Conservation (phyloP, 2,113 vertebrate species). For the Cercocebus atys region DNA sequence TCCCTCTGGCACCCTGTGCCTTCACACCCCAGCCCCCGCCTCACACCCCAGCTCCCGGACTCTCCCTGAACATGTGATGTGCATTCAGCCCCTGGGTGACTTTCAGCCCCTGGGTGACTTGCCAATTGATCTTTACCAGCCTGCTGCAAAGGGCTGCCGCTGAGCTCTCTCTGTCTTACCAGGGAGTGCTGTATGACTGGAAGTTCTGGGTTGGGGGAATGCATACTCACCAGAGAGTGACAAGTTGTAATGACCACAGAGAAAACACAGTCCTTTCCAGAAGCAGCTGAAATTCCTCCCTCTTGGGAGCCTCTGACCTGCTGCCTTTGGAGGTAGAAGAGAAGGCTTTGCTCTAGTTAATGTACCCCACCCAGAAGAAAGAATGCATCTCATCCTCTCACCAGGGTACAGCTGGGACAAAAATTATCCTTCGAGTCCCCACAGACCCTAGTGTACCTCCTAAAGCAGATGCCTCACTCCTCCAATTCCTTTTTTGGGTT, state of each 20-base stretch:
- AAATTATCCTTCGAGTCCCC: neutral
- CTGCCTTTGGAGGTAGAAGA: neutral
- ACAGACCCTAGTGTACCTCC: neutral
- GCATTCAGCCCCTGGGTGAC: constrained; percentile 19
- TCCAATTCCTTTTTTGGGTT: neutral
- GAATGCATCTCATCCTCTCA: neutral
- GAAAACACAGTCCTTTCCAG: neutral
- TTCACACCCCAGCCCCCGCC: neutral
- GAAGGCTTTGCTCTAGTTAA: neutral
- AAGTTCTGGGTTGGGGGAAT: neutral
- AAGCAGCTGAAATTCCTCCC: neutral
- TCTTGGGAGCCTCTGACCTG: neutral
- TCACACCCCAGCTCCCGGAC: neutral
- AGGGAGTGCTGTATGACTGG: neutral
- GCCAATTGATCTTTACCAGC: constrained; percentile 23
- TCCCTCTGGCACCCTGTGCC: neutral
- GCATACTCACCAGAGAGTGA: constrained; percentile 19
- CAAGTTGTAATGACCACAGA: constrained; percentile 14
- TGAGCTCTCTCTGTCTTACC: neutral
- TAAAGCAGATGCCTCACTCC: neutral
- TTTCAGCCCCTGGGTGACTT: constrained; percentile 45
- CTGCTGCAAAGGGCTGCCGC: neutral
- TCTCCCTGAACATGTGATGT: neutral
- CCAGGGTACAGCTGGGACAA: neutral
- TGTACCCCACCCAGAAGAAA: neutral